Evolutionary conservation across 2,797 vertebrate species (phyloP), one percentile per base, ranked within the genome.

Genomic region (Apodemus agrarius): DNA sequence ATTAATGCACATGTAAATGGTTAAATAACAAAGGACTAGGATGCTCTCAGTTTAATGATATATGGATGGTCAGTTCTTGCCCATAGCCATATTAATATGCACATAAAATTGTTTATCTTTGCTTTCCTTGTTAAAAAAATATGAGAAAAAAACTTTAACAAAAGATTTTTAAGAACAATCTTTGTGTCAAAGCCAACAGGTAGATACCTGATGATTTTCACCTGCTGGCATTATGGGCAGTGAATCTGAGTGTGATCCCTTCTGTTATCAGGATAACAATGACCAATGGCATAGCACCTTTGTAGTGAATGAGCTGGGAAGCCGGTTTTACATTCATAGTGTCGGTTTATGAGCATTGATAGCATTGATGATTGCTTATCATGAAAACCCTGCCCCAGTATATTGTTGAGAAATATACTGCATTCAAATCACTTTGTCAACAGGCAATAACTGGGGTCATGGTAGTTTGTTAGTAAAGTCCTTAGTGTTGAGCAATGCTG

Each of bases 101-200:
- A 94, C 72, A 94, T 83, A 96, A 93, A 26, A 34, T 37, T 21
- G 11, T 31, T 94, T 87, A 72, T 94, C 93, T 97, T 29, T 63
- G 43, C 76, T 54, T 92, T 11, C 89, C 65, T 91, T 97, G 54
- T 96, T 96, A 94, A 74, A 93, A 93, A 98, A 76, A 12, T 96
- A 43, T 88, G 86, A 52, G 12, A 26, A 80, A 29, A 26, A 80
- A 54, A 17, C 87, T 94, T 94, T 63, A 63, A 63, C 61, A 63
- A 63, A 63, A 96, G 74, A 93, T 97, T 97, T 26, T 94, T 87
- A 95, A 11, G 43, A 96, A n/a, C 29, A 96, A 61, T 10, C 37
- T 97, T 97, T 97, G 81, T 97, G 97, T 97, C 85, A 97, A 96
- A 96, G 88, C 92, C 95, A 98, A 95, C 76, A 92, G 96, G 96